Evolutionary conservation across 2,888 invertebrate genomes (phyloP), one percentile per base, ranked within the genome.

Genomic region (Toxonevra muliebris): DNA sequence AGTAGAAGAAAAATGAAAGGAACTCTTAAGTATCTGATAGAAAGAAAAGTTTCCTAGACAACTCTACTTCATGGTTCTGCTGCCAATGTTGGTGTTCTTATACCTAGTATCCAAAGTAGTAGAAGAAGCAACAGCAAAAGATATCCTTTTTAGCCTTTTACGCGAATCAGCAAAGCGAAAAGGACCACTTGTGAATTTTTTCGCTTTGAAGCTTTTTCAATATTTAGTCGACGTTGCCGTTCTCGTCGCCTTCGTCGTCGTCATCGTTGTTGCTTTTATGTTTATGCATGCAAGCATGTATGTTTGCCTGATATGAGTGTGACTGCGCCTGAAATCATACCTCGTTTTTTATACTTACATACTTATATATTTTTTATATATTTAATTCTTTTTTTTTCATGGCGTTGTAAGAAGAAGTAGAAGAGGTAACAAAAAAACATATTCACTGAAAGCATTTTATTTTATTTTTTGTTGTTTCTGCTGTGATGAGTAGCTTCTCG

Each of bases 1-100:
- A 50, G 53, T 30, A 61, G 41, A 61, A 64, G 68, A 68, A 53
- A 45, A 58, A 62, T 19, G 65, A 65, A 64, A 55, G 57, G 66
- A 67, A 61, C 65, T 48, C 15, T 48, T 30, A 71, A 63, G 65
- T 45, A 65, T 63, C 65, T 61, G 63, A 48, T 48, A 73, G 78
- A 76, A 80, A 73, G 78, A 76, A 80, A 79, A 79, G 81, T 81
- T 79, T 76, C 81, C 81, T 78, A 79, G 81, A 78, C 81, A 80
- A 81, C 80, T 78, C 30, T 30, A 76, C 79, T 79, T 77, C 76
- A 75, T 75, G 74, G 73, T 71, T 69, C 73, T 73, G 69, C 65
- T 67, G 65, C 67, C 67, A 67, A 57, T 69, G 60, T 55, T 65
- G 58, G 42, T n/a, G 61, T 7, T 15, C 7, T 12, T 20, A 62